Conservation (phyloP, 2,113 vertebrate species). For the Recurvirostra avosetta region DNA sequence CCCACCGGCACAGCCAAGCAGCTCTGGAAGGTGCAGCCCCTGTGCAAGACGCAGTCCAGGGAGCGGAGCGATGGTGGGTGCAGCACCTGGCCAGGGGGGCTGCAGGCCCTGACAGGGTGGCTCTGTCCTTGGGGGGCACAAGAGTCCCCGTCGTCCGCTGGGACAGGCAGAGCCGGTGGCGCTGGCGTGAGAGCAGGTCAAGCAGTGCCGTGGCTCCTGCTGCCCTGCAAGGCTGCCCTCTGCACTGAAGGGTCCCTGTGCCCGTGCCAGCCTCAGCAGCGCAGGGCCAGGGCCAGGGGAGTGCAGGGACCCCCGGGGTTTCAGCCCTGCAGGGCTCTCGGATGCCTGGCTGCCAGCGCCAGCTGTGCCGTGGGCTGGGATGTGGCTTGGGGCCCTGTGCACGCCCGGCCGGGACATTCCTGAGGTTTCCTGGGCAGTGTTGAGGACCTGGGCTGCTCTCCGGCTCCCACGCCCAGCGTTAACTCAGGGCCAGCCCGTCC, state of each 20-base stretch:
- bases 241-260: fast-evolving
- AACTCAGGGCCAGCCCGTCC: neutral
- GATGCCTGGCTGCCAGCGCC: fast-evolving
- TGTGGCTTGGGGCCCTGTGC: neutral
- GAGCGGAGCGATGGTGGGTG: neutral
- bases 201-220: neutral
- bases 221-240: fast-evolving
- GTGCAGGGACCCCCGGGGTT: fast-evolving
- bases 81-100: too few species aligned
- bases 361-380: fast-evolving
- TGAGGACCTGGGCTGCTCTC: neutral
- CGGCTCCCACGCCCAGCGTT: neutral
- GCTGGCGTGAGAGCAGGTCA: neutral
- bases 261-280: fast-evolving
- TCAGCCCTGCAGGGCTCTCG: fast-evolving
- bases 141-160: fast-evolving
- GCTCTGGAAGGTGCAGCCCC: neutral
- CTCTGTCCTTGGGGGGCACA: neutral
- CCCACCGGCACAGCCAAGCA: neutral
- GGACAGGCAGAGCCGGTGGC: neutral
- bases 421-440: slow-evolving; percentile 35
- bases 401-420: slow-evolving; percentile 18
- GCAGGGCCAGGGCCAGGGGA: fast-evolving
- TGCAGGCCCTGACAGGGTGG: too few species aligned
- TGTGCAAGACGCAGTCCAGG: fast-evolving